Conservation (phyloP, 2,888 invertebrate species). For the Amblyteles armatorius region DNA sequence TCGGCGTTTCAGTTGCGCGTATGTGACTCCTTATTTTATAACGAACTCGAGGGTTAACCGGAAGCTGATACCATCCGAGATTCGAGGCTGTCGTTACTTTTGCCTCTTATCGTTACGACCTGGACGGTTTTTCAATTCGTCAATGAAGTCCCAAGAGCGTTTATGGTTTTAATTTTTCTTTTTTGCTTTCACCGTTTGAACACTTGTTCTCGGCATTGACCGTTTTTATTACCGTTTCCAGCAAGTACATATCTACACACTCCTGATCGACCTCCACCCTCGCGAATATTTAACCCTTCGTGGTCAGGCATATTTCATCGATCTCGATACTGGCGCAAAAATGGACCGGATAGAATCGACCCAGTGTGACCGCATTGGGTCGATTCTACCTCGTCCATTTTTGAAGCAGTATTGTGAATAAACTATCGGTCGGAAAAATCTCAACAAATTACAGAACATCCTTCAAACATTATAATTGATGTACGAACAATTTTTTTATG, state of each 20-base stretch:
- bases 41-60: neutral
- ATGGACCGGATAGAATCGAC: no score
- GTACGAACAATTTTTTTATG: no score
- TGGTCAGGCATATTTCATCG: no score
- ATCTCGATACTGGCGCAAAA: no score
- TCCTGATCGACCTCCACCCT: slow-evolving; percentile 3
- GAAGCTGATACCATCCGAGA: neutral
- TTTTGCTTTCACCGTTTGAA: neutral
- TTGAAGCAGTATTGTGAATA: no score
- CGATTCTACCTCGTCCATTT: no score
- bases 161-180: slow-evolving; percentile 21
- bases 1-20: slow-evolving; percentile 14
- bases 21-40: slow-evolving; percentile 37
- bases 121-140: slow-evolving; percentile 16
- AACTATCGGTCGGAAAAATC: no score
- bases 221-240: no score
- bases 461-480: no score
- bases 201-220: slow-evolving; percentile 22
- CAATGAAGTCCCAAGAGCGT: slow-evolving; percentile 34
- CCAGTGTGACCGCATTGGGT: no score
- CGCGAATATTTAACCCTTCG: slow-evolving; percentile 7
- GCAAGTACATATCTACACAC: neutral
- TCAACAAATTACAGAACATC: no score
- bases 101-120: neutral
- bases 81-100: neutral